Conservation (phyloP, 2,113 vertebrate genomes). For the Tauraco erythrolophus region DNA sequence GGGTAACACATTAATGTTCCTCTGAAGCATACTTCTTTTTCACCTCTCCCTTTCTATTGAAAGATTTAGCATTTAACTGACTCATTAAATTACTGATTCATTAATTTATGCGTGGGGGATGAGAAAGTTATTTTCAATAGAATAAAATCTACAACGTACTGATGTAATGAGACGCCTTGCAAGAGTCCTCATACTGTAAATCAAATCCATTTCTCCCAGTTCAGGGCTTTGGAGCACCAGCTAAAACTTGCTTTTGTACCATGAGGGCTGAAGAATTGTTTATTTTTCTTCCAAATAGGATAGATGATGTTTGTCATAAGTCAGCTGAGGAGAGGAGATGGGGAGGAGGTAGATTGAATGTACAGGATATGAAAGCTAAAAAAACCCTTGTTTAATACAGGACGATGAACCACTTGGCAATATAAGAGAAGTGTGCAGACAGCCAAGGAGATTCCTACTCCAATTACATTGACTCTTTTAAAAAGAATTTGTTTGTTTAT, state of each 20-base stretch:
- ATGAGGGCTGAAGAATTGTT: background rate
- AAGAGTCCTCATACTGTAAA: background rate
- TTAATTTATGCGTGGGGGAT: background rate
- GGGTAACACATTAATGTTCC: background rate
- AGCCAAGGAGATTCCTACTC: background rate
- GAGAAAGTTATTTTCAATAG: slow-evolving; percentile 3
- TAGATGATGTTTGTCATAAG: background rate
- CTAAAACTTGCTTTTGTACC: background rate
- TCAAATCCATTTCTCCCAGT: background rate
- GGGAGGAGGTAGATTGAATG: background rate
- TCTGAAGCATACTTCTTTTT: background rate
- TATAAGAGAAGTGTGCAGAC: background rate
- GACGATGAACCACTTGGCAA: background rate
- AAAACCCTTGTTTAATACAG: background rate
- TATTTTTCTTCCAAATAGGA: background rate
- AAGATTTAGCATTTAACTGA: background rate
- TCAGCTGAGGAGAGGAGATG: background rate
- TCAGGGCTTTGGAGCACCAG: background rate
- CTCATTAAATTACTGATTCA: background rate
- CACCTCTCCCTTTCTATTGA: background rate
- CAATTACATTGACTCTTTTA: background rate
- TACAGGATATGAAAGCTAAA: background rate
- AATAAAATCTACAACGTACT: background rate
- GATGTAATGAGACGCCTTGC: background rate
- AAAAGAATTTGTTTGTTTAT: background rate